Base-by-base conservation (phyloP, 2,113 vertebrate genomes). In the Forbesichthys papilliferus region DNA sequence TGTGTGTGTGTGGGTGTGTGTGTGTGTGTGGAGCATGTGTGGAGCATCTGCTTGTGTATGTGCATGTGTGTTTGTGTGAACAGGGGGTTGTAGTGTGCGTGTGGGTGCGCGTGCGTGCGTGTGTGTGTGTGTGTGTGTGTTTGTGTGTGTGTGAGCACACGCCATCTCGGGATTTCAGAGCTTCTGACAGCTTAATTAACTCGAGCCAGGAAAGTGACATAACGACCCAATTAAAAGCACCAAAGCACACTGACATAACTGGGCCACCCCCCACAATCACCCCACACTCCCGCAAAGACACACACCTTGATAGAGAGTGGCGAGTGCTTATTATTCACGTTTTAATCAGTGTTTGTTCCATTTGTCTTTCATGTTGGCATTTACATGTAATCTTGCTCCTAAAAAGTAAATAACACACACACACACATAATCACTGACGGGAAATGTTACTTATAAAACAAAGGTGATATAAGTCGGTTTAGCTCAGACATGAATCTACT, bases 121-220 rank as follows among this genome's bases (percentile, higher is more conserved):
- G 52, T 1, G 52, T 53, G 52, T 0, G 11, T 53, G 52, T 16
- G 10, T 3, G 5, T 0, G n/a, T 13, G 13, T 48, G 46, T 66
- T 33, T 36, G 57, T 46, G 53, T 61, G 8, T 9, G 51, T 42
- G 55, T 58, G 71, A 56, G 68, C 64, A 20, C 1, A 33, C 71
- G 76, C 61, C 79, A 74, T 68, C 78, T 58, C 73, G 84, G 78
- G 80, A 88, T 81, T 88, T 84, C 75, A 77, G 57, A 78, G 62
- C 61, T 55, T 81, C 74, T 81, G 87, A 85, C 85, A 90, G 85
- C 73, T 89, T 89, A 89, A 90, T 90, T 89, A 90, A 88, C 78
- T 69, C 76, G 83, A 77, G 80, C 73, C 68, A 80, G 61, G 69
- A 61, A 51, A 80, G 73, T 81, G 80, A 88, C 84, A 88, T 80